Conservation (phyloP, 2,113 vertebrate genomes). For the Shinisaurus crocodilurus region DNA sequence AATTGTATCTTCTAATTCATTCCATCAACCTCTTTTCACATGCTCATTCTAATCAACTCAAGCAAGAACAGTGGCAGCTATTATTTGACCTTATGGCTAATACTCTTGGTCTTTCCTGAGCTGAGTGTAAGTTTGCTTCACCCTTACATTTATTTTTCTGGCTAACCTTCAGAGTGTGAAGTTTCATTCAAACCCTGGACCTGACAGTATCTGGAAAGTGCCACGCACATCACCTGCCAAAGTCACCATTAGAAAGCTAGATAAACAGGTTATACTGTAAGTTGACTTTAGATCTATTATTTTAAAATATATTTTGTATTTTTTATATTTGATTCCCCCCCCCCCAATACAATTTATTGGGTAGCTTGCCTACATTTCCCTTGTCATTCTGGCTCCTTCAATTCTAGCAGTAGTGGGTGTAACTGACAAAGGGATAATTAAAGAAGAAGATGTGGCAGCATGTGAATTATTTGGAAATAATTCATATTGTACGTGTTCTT, state of each 20-base stretch:
- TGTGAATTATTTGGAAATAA: conserved; percentile 16
- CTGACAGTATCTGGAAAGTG: not conserved
- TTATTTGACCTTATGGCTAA: not conserved
- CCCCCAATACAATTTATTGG: not conserved
- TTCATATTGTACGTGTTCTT: conserved; percentile 3
- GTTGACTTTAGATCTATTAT: not conserved
- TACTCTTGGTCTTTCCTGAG: not conserved
- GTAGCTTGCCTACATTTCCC: not conserved
- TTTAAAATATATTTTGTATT: not conserved
- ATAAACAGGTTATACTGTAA: not conserved
- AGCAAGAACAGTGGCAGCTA: not conserved
- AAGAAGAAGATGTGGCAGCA: not conserved
- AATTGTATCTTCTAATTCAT: not conserved
- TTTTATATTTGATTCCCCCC: conserved; percentile 1
- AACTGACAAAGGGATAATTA: conserved; percentile 14
- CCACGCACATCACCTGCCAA: not conserved
- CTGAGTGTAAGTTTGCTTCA: not conserved
- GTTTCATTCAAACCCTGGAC: not conserved
- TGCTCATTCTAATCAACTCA: not conserved
- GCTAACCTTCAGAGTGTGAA: not conserved
- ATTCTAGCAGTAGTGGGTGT: not conserved
- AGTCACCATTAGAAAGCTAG: not conserved
- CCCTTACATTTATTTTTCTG: not conserved
- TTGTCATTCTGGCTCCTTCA: not conserved
- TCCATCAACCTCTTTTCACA: not conserved